Evolutionary conservation across 2,888 invertebrate species (phyloP).

Genomic region (Aleiodes leptofemur): DNA sequence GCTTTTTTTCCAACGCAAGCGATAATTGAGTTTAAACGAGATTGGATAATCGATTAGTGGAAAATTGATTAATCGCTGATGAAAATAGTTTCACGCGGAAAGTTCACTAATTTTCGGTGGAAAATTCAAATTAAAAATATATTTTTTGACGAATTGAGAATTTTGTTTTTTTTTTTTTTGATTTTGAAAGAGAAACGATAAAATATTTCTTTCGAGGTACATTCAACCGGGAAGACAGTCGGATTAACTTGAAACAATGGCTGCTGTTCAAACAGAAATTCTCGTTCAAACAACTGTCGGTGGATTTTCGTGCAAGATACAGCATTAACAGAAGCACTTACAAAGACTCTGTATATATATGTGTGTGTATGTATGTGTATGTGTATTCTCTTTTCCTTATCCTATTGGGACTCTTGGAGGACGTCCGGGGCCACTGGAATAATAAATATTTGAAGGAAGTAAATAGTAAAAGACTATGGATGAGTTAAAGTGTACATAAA

Average conservation of each 20-base stretch:
- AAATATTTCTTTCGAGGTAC: not conserved
- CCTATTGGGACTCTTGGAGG: slow-evolving; percentile 50
- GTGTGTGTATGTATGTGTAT: not conserved
- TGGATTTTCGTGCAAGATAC: slow-evolving; percentile 55
- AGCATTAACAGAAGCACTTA: slow-evolving; percentile 51
- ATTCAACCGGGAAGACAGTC: not conserved
- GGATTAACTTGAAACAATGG: slow-evolving; percentile 61
- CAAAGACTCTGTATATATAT: slow-evolving; percentile 2
- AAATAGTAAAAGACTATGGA: slow-evolving; percentile 57
- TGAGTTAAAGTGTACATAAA: slow-evolving; percentile 48
- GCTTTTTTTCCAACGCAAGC: no score
- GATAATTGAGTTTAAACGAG: no score
- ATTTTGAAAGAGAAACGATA: slow-evolving; percentile 22
- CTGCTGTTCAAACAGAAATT: slow-evolving; percentile 66
- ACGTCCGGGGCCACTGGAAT: slow-evolving; percentile 64
- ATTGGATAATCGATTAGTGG: no score
- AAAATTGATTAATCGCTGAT: no score
- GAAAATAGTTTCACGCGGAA: no score
- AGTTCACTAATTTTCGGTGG: not conserved
- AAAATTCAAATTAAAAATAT: not conserved
- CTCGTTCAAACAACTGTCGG: slow-evolving; percentile 64
- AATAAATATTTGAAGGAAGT: slow-evolving; percentile 71
- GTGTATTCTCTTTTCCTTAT: slow-evolving; percentile 9
- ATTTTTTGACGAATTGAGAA: no score
- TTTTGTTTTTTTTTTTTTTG: no score